phyloP scores from a whole-genome alignment of 2,113 vertebrate species.

The Cranoglanis bouderius region DNA sequence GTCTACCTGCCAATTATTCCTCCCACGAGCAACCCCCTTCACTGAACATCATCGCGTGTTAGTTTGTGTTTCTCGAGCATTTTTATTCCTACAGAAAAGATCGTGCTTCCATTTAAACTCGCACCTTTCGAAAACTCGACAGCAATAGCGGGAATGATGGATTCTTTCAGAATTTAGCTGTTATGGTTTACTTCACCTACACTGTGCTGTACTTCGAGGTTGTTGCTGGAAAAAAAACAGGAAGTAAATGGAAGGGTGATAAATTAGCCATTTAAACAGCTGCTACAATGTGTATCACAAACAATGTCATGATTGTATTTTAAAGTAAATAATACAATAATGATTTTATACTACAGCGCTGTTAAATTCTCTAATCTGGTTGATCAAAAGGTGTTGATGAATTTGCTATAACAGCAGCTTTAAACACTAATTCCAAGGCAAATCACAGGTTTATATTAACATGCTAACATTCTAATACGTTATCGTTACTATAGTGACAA shows the following conservation, averaged over 20 bases:
- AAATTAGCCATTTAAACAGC: too few species aligned
- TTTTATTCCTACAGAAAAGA: neutral
- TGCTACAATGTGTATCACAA: too few species aligned
- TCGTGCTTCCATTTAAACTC: neutral
- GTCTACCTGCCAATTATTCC: slow-evolving; percentile 63
- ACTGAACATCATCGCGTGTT: neutral
- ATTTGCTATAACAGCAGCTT: too few species aligned
- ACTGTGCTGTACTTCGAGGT: neutral
- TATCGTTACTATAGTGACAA: too few species aligned
- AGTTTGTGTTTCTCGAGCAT: neutral
- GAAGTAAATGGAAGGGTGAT: neutral
- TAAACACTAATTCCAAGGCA: too few species aligned
- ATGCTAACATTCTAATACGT: too few species aligned
- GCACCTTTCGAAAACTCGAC: neutral
- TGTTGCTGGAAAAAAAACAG: neutral
- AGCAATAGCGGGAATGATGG: neutral
- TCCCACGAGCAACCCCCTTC: slow-evolving; percentile 38
- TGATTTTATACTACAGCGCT: too few species aligned
- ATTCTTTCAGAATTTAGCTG: neutral
- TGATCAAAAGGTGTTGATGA: too few species aligned
- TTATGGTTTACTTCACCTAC: neutral
- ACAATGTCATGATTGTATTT: too few species aligned
- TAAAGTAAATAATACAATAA: too few species aligned
- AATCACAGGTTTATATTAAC: too few species aligned
- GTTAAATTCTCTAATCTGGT: too few species aligned